Percentiles rank a stretch among this genome's conserved stretches.
These are phyloP conservation scores for Peromyscus eremicus DNA, from an alignment of 2,797 vertebrate species.

Conservation along the genomic window DNA sequence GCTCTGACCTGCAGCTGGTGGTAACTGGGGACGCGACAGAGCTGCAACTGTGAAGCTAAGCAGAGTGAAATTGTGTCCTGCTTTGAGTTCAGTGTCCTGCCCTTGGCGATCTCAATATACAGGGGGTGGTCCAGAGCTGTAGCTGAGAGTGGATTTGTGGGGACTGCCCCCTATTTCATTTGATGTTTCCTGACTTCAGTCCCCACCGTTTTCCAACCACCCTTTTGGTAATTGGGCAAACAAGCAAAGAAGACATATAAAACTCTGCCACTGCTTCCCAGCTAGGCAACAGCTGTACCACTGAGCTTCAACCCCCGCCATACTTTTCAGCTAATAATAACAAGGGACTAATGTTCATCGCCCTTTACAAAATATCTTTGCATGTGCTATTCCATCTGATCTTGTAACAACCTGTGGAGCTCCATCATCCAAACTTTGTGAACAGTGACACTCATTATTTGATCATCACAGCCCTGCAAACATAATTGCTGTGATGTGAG, in stretches of 20 bases:
- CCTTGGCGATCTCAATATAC: neutral
- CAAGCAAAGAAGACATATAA: neutral
- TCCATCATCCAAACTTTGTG: neutral
- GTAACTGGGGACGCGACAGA: neutral
- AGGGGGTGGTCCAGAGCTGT: neutral
- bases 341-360: neutral
- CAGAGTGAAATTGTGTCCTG: neutral
- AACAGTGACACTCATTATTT: neutral
- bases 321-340: neutral
- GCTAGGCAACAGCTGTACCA: neutral
- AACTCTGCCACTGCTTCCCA: neutral
- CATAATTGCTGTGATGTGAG: neutral
- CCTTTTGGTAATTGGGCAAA: neutral
- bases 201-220: neutral
- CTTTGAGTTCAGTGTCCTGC: neutral
- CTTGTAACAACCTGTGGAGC: neutral
- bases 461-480: neutral
- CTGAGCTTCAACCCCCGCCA: neutral
- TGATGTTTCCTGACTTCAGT: neutral
- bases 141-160: neutral
- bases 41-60: neutral
- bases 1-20: neutral
- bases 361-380: constrained; percentile 38
- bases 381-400: neutral
- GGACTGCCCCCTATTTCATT: neutral